Conservation (phyloP, 2,797 vertebrate genomes). For the Poecilia gillii region DNA sequence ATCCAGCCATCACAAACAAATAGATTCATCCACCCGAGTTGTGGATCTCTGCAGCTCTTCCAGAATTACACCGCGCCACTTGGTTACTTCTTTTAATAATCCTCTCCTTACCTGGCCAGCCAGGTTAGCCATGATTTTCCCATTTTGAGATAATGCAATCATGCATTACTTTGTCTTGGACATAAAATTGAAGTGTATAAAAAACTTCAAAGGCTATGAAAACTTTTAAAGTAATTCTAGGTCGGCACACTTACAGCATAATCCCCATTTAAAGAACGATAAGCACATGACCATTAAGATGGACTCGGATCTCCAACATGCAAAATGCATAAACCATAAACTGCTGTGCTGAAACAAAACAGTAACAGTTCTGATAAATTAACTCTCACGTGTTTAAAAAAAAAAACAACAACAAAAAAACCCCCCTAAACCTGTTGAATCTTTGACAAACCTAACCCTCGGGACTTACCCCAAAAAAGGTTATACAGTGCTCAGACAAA, state of each 20-base stretch:
- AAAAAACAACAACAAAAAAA: not conserved
- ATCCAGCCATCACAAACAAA: not conserved
- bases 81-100: not conserved
- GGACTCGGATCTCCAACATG: not conserved
- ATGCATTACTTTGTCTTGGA: not conserved
- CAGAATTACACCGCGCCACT: not conserved
- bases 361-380: slow-evolving; percentile 2
- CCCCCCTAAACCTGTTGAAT: slow-evolving; percentile 4
- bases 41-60: not conserved
- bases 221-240: not conserved
- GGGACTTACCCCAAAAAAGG: not conserved
- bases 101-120: not conserved
- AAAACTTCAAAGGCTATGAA: not conserved
- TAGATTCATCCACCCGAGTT: not conserved
- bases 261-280: not conserved
- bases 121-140: not conserved
- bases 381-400: not conserved
- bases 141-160: not conserved
- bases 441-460: not conserved
- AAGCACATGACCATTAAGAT: not conserved
- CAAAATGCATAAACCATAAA: not conserved
- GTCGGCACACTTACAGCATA: not conserved
- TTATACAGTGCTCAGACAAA: slow-evolving; percentile 4
- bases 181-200: not conserved
- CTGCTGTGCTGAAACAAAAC: not conserved